Conservation (phyloP, 2,888 invertebrate species). For the Diplazon laetatorius region DNA sequence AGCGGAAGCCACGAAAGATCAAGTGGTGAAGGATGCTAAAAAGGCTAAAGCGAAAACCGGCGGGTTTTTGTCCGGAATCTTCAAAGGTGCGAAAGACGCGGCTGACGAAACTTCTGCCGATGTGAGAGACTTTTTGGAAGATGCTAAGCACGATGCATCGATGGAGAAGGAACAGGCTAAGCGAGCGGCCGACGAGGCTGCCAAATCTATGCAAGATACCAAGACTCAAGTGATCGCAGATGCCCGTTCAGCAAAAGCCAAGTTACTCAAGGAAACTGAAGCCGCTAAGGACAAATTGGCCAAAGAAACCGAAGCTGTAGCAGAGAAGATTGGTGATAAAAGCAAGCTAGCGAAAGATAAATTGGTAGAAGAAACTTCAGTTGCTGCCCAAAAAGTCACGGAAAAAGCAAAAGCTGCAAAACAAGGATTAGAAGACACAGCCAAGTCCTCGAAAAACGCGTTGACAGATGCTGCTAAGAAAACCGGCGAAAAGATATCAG, state of each 20-base stretch:
- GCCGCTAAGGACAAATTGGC: conserved; percentile 44
- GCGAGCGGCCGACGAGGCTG: conserved; percentile 45
- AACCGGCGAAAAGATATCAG: conserved; percentile 67
- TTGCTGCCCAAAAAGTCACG: conserved; percentile 70
- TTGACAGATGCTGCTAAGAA: conserved; percentile 71
- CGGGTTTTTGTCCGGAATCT: conserved; percentile 68
- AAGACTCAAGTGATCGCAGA: conserved; percentile 59
- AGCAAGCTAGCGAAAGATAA: conserved; percentile 57
- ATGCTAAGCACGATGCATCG: conserved; percentile 71
- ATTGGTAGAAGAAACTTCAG: conserved; percentile 48
- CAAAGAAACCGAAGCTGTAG: not conserved
- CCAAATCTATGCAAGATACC: conserved; percentile 51
- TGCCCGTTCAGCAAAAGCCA: conserved; percentile 49
- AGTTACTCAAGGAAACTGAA: conserved; percentile 48
- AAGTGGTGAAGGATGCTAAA: conserved; percentile 54
- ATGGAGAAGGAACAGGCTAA: conserved; percentile 63
- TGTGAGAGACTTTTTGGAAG: conserved; percentile 71
- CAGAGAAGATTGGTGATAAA: conserved; percentile 32
- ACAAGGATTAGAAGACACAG: conserved; percentile 81
- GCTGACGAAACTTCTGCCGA: conserved; percentile 69
- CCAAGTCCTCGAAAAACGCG: conserved; percentile 65
- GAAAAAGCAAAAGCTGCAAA: conserved; percentile 83
- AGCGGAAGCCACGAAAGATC: conserved; percentile 55
- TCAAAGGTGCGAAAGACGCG: conserved; percentile 72
- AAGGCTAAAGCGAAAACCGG: conserved; percentile 58